These are phyloP conservation scores for Scylla paramamosain DNA, from an alignment of 1,140 invertebrate species.

Conservation along the genomic window DNA sequence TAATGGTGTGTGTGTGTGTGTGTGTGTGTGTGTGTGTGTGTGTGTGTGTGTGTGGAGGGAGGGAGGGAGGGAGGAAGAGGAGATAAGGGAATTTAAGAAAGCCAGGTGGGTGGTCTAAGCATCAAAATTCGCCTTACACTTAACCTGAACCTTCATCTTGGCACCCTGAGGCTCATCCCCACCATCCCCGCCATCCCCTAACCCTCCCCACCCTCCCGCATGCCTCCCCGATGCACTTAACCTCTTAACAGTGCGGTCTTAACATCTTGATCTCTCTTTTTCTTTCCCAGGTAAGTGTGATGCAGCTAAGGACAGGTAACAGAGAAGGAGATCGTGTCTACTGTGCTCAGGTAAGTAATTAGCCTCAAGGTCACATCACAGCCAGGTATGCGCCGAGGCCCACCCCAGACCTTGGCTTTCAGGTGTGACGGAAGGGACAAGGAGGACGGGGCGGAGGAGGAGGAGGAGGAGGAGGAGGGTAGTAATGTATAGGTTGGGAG, in stretches of 20 bases:
- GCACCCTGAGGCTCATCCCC: neutral
- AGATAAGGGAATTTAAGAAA: too few relatives aligned
- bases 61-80: neutral
- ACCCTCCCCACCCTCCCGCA: neutral
- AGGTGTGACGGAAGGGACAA: neutral
- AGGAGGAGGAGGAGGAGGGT: neutral
- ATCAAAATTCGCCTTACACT: neutral
- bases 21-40: constrained; percentile 4
- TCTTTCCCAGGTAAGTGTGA: neutral
- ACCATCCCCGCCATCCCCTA: neutral
- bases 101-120: neutral
- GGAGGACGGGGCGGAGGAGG: neutral
- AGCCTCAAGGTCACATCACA: neutral
- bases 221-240: neutral
- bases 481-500: too few relatives aligned
- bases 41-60: neutral
- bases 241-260: neutral
- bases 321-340: neutral
- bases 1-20: constrained; percentile 1
- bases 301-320: neutral
- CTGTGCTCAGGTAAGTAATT: constrained; percentile 22
- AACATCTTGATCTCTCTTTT: neutral
- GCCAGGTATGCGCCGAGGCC: neutral
- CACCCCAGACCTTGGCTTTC: neutral
- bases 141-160: neutral